Evolutionary conservation across 2,797 vertebrate species (phyloP).

Genomic region (Urocyon cinereoargenteus): DNA sequence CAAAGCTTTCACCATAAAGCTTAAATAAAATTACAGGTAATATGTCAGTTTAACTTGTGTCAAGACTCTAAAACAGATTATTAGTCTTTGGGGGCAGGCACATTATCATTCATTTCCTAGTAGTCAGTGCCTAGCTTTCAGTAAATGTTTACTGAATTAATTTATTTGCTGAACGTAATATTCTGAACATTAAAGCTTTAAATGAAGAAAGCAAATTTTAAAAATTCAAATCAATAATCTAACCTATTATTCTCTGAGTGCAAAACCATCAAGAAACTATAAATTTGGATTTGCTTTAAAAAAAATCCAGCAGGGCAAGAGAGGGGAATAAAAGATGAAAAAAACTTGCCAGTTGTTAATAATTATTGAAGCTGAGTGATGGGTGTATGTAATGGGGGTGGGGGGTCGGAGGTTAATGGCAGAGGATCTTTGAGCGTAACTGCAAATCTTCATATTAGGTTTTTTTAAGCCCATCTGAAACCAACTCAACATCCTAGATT

Average conservation of each 20-base stretch:
- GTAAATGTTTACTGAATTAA: conserved; percentile 40
- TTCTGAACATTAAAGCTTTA: conserved; percentile 20
- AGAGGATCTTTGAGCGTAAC: background rate
- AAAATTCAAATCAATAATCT: conserved; percentile 23
- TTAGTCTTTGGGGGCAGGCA: background rate
- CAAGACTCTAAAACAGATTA: background rate
- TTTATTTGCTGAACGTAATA: background rate
- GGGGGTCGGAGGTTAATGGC: background rate
- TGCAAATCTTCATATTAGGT: background rate
- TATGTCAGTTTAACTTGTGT: background rate
- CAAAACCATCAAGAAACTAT: conserved; percentile 20
- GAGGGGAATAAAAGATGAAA: background rate
- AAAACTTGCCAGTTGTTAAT: background rate
- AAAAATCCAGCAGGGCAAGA: background rate
- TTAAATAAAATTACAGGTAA: conserved; percentile 19
- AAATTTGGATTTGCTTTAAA: conserved; percentile 9
- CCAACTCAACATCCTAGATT: background rate
- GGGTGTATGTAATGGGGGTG: background rate
- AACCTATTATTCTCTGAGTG: background rate
- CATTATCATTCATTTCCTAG: conserved; percentile 29
- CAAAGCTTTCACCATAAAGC: background rate
- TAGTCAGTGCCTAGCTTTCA: background rate
- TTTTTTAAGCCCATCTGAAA: background rate
- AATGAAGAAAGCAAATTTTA: conserved; percentile 15
- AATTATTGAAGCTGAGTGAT: background rate